Evolutionary conservation across 1,140 invertebrate species (phyloP).

Genomic region (Caligus rogercresseyi): DNA sequence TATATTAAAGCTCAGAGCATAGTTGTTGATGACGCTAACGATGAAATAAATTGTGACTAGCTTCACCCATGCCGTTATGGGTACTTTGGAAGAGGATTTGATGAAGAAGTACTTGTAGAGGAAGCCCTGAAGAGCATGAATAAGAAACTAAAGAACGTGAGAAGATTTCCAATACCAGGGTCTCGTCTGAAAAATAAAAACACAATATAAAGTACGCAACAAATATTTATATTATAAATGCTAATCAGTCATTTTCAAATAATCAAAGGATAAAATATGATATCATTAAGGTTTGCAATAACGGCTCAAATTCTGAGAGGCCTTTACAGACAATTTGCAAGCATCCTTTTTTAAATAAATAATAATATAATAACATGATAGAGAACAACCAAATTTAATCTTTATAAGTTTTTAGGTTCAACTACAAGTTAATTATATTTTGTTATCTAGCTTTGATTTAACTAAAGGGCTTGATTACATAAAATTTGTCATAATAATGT

Average conservation of each 20-base stretch:
- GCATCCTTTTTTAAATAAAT: no score
- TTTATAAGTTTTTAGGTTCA: no score
- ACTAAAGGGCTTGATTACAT: no score
- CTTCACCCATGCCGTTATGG: slow-evolving; percentile 55
- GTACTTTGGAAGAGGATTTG: slow-evolving; percentile 34
- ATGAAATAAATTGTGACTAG: slow-evolving; percentile 81
- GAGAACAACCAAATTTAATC: slow-evolving; percentile 14
- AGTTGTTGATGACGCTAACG: slow-evolving; percentile 84
- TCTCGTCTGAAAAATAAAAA: slow-evolving; percentile 47
- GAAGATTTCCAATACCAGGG: slow-evolving; percentile 74
- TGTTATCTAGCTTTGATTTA: no score
- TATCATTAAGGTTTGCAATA: no score
- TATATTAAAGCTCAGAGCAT: slow-evolving; percentile 89
- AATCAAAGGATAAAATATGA: not conserved
- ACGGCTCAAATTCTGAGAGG: no score
- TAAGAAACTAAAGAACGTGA: slow-evolving; percentile 81
- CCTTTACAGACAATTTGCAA: no score
- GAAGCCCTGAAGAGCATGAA: slow-evolving; percentile 76
- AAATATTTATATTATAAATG: slow-evolving; percentile 22
- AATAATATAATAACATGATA: slow-evolving; percentile 19
- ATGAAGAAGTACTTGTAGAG: slow-evolving; percentile 71
- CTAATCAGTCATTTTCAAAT: slow-evolving; percentile 1
- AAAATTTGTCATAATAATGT: no score
- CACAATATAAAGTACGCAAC: slow-evolving; percentile 23
- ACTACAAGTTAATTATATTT: not conserved